Conservation (phyloP, 2,113 vertebrate genomes). For the Melanotaenia duboulayi region DNA sequence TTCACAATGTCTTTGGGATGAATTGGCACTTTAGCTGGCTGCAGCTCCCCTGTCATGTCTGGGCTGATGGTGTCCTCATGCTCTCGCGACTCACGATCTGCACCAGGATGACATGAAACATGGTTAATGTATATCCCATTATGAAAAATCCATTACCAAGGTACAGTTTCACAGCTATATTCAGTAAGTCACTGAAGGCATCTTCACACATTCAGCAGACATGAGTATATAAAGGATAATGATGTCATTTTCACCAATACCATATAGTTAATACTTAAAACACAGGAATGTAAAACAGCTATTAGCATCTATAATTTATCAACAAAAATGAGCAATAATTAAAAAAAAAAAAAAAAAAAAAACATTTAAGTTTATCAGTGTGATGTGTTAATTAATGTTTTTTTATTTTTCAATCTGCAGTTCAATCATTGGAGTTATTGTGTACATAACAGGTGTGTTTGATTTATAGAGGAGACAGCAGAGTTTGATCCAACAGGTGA, state of each 20-base stretch:
- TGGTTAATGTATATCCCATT: not conserved
- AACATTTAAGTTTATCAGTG: not conserved
- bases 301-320: not conserved
- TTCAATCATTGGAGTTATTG: no score
- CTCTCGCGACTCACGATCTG: constrained; percentile 92
- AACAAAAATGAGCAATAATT: not conserved
- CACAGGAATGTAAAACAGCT: not conserved
- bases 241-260: no score
- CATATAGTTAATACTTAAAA: no score
- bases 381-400: not conserved
- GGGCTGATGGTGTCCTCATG: constrained; percentile 88
- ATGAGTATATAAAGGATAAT: no score
- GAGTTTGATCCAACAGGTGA: constrained; percentile 65
- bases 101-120: constrained; percentile 4
- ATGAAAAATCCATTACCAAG: not conserved
- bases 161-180: no score
- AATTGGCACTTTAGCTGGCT: constrained; percentile 84
- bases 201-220: no score
- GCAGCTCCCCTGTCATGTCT: constrained; percentile 90
- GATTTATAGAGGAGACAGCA: constrained; percentile 34
- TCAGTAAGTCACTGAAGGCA: no score
- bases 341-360: not conserved
- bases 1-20: constrained; percentile 82
- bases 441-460: constrained; percentile 47
- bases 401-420: not conserved